Evolutionary conservation across 2,888 invertebrate genomes (phyloP), one percentile per base, ranked within the genome.

Genomic region (Sylvicola fuscatus): DNA sequence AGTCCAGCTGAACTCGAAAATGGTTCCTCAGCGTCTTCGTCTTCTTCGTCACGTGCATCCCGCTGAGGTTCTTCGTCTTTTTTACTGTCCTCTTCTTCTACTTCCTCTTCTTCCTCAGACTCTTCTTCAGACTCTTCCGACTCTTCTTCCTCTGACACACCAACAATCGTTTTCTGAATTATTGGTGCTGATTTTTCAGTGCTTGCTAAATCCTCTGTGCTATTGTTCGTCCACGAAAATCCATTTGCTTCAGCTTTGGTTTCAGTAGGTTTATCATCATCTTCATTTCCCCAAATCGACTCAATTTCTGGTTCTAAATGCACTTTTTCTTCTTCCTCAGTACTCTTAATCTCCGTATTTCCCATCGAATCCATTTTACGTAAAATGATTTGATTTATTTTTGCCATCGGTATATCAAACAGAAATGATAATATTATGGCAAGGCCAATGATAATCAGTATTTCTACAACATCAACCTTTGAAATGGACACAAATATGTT

Each of bases 391-490:
- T 35, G 28, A 14, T 27, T 29, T 11, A 35, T 35, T 14, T 62
- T 62, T 46, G 74, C 73, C 58, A 74, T 68, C 3, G 77, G 77
- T 43, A 70, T 63, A 45, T 77, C 69, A 38, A 77, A 66, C 27
- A 73, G 59, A 36, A 77, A 47, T 1, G 75, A 71, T 39, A 75
- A 44, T 32, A 70, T 40, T 11, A 60, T 49, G 2, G 73, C 68
- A 33, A 63, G 53, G 13, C 62, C 33, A 28, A 72, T 39, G 38
- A 75, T 68, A 15, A 53, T 46, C 10, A 52, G 47, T 38, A 69
- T 55, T 56, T 76, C 75, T 44, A 62, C 53, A 1, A 62, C 43
- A 45, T 70, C 66, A 8, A 73, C 46, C 73, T 74, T 56, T 29
- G n/a, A n/a, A n/a, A n/a, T n/a, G n/a, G n/a, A n/a, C n/a, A n/a